phyloP scores from a whole-genome alignment of 2,797 vertebrate species.

The Muraenolepis orangiensis region DNA sequence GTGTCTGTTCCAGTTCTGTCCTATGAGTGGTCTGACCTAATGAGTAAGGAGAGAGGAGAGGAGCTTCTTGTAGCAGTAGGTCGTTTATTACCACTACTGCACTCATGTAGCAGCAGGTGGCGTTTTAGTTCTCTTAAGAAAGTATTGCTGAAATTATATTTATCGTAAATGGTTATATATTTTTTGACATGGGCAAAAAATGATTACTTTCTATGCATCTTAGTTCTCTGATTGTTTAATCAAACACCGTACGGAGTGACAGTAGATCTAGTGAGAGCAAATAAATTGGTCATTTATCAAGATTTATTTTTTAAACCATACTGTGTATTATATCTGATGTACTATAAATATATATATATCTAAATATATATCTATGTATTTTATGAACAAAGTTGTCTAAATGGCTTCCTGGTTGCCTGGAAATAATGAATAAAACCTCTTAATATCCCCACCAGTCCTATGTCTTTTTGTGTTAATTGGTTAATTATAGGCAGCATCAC shows the following conservation, averaged over 20 bases:
- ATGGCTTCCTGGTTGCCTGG: slow-evolving; percentile 13
- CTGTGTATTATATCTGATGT: slow-evolving; percentile 65
- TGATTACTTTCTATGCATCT: slow-evolving; percentile 33
- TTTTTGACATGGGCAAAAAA: slow-evolving; percentile 40
- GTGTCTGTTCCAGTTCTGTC: background rate
- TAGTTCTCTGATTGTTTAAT: slow-evolving; percentile 54
- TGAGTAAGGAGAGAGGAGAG: background rate
- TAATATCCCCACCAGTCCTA: background rate
- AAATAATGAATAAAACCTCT: slow-evolving; percentile 47
- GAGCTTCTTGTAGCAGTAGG: background rate
- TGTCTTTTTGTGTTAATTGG: background rate
- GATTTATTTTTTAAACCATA: slow-evolving; percentile 61
- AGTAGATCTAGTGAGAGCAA: slow-evolving; percentile 49
- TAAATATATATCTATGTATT: too few relatives aligned
- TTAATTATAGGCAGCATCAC: too few relatives aligned
- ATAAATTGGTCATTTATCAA: slow-evolving; percentile 69
- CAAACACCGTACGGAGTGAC: slow-evolving; percentile 21
- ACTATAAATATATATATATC: slow-evolving; percentile 48
- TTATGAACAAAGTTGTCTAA: slow-evolving; percentile 38
- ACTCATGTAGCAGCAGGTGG: slow-evolving; percentile 41
- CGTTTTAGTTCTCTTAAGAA: slow-evolving; percentile 47
- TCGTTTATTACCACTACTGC: background rate
- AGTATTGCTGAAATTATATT: slow-evolving; percentile 62
- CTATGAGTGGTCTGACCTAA: background rate
- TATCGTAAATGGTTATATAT: slow-evolving; percentile 57